A percentile compares a stretch with the other conserved stretches of the same genome.
Evolutionary conservation across 2,113 vertebrate genomes (phyloP).

Genomic region (Tylochromis polylepis): DNA sequence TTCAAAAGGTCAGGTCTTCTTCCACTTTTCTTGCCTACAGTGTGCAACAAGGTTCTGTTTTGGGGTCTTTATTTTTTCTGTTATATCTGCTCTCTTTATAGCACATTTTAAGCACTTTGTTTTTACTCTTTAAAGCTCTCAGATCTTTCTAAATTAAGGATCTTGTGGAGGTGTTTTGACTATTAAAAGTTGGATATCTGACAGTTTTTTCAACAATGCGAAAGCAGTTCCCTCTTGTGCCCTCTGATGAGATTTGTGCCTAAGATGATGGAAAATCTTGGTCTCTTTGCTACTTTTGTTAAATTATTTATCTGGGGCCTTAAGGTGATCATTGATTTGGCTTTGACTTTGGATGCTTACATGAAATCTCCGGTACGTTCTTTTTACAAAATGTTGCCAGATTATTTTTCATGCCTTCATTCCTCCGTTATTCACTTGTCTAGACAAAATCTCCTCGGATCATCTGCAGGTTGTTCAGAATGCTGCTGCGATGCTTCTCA

Average conservation of each 20-base stretch:
- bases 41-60: background rate
- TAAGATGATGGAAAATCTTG: background rate
- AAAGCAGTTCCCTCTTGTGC: background rate
- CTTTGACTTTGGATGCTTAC: background rate
- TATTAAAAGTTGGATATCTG: background rate
- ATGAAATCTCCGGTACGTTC: background rate
- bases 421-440: background rate
- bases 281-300: background rate
- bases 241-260: background rate
- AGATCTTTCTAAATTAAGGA: background rate
- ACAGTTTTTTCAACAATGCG: background rate
- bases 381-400: background rate
- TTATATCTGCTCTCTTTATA: background rate
- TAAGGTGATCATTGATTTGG: background rate
- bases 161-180: fast-evolving
- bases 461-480: fast-evolving
- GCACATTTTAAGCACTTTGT: background rate
- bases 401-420: background rate
- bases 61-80: fast-evolving
- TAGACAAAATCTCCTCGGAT: background rate
- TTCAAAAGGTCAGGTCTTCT: background rate
- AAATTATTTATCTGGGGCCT: background rate
- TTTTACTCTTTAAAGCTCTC: background rate
- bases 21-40: background rate
- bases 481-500: background rate